Percentiles rank a stretch among this genome's conserved stretches.
Conservation (phyloP, 2,888 invertebrate genomes). For the Leptothorax acervorum region DNA sequence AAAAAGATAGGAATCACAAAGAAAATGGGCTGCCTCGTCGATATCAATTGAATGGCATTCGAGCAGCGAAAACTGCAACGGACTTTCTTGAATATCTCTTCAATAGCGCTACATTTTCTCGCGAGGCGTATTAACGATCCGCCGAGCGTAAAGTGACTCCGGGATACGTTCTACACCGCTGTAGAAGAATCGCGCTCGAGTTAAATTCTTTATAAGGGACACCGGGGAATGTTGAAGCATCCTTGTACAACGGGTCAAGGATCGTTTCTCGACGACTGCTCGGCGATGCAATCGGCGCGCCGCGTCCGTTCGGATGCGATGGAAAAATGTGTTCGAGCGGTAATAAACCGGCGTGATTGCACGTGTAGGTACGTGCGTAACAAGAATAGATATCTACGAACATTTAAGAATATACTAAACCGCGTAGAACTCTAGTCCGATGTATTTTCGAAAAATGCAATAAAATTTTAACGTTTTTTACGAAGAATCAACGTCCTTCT, state of each 20-base stretch:
- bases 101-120: conserved; percentile 47
- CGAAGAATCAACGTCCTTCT: too few species aligned
- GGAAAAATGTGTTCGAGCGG: conserved; percentile 32
- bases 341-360: conserved; percentile 31
- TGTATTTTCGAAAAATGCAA: neutral
- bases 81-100: conserved; percentile 48
- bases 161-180: conserved; percentile 29
- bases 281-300: conserved; percentile 21
- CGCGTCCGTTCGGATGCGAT: neutral
- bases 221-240: conserved; percentile 36
- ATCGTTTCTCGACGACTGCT: conserved; percentile 44
- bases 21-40: conserved; percentile 34
- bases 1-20: conserved; percentile 34
- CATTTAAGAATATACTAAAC: neutral
- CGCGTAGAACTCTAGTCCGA: neutral
- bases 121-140: conserved; percentile 52
- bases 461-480: neutral
- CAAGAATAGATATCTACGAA: neutral
- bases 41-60: conserved; percentile 38
- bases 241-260: conserved; percentile 57
- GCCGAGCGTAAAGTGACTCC: conserved; percentile 48
- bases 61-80: conserved; percentile 39
- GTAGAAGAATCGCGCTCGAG: conserved; percentile 37
- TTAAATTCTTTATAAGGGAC: conserved; percentile 54
- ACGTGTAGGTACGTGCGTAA: neutral